phyloP scores from a whole-genome alignment of 2,888 invertebrate genomes.

The Thecophora atra region DNA sequence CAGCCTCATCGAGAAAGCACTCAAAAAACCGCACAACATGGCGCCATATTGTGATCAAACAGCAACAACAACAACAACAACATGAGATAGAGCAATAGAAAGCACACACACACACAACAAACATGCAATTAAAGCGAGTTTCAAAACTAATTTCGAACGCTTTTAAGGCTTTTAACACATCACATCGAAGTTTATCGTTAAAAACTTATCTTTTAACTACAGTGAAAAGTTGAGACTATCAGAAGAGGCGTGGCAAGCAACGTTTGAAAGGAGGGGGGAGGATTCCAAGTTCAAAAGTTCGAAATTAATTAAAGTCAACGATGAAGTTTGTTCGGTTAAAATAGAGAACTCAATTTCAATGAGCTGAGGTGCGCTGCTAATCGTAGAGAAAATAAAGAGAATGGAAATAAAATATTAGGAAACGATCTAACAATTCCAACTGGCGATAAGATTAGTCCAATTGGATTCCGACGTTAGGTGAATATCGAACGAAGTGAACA shows the following conservation, averaged over 20 bases:
- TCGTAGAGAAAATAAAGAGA: background rate
- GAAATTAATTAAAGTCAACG: conserved; percentile 25
- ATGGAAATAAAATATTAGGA: background rate
- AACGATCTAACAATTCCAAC: too few species aligned
- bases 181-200: background rate
- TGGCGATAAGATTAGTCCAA: too few species aligned
- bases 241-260: conserved; percentile 24
- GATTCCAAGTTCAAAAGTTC: conserved; percentile 26
- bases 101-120: too few species aligned
- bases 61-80: conserved; percentile 8
- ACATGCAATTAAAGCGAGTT: background rate
- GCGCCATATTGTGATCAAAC: conserved; percentile 31
- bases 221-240: conserved; percentile 16
- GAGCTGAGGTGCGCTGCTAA: background rate
- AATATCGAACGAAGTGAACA: too few species aligned
- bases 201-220: background rate
- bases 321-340: conserved; percentile 2
- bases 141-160: conserved; percentile 10
- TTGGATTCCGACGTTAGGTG: too few species aligned
- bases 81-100: background rate
- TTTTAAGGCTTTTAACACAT: conserved; percentile 15
- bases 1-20: background rate
- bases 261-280: background rate
- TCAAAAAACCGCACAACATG: conserved; percentile 18
- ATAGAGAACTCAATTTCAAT: background rate